Base-by-base conservation (phyloP, 2,888 invertebrate species). In the Apamea anceps region DNA sequence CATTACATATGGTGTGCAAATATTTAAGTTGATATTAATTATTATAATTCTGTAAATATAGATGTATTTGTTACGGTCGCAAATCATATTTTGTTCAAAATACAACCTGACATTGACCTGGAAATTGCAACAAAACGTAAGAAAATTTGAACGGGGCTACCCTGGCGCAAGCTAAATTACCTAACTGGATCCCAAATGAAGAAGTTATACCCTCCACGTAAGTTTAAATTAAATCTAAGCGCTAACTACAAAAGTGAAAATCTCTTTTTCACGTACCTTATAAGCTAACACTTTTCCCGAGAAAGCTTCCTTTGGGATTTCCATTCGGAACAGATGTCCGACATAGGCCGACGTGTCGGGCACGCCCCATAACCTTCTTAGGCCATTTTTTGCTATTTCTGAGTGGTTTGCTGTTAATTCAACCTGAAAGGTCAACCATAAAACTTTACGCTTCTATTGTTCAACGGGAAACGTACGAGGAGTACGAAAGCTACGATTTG, bases 261-360 rank as follows among this genome's bases (percentile, higher is more conserved):
- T 51, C 60, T 7, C 10, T 32, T 63, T 81, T 80, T 75, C 78
- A 89, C 93, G 94, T 95, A 98, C 98, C 98, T 98, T 98, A 95
- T 98, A 98, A 91, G 97, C 97, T 91, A 97, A 95, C 72, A 98
- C 97, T 88, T 97, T 97, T 84, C 98, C 98, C 77, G 97, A 97
- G 95, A 98, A 98, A 42, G 98, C 98, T 94, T 98, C 98, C 88
- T 97, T 97, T 28, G 98, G 98, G 89, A 98, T 97, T 90, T 97
- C 97, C 94, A 98, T 97, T 87, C 98, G 98, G 95, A 98, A 98
- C 82, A 98, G 96, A 92, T 98, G 98, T 70, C 98, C 98, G 37
- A 98, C 97, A 85, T 97, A 97, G 89, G 98, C 98, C 87, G 97
- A 97, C 84, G 97, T 97, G 91, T 98, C 98, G 75, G 98, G 97